Percentiles rank a stretch among this genome's conserved stretches.
Evolutionary conservation across 2,797 vertebrate genomes (phyloP).

Genomic region (Pangasius krempfi): DNA sequence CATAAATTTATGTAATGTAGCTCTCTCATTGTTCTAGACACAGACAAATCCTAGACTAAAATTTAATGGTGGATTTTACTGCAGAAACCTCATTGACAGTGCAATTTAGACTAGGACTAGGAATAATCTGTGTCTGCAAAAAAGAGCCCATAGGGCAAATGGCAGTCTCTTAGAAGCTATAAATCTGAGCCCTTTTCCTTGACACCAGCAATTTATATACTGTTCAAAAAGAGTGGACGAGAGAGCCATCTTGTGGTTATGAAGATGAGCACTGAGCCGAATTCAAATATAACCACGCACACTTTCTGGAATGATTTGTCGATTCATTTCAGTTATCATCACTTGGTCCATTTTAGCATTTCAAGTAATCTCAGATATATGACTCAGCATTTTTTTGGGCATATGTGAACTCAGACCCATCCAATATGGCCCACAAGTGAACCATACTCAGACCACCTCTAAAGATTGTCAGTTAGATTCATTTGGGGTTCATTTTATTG

Average conservation of each 20-base stretch:
- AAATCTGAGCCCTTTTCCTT: conserved; percentile 36
- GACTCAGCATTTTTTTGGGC: background rate
- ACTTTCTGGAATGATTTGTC: background rate
- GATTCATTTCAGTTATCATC: background rate
- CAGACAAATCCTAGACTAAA: conserved; percentile 31
- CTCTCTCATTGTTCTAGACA: background rate
- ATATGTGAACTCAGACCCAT: too few species aligned
- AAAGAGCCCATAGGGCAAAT: conserved; percentile 38
- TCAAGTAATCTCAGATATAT: background rate
- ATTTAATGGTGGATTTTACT: conserved; percentile 26
- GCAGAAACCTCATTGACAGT: conserved; percentile 33
- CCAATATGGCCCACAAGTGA: background rate
- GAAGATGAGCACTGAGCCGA: background rate
- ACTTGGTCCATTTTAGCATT: background rate
- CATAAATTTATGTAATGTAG: conserved; percentile 28
- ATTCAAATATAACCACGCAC: background rate
- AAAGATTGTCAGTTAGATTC: background rate
- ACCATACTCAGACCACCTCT: too few species aligned
- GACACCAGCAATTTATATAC: conserved; percentile 41
- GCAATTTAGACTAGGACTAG: conserved; percentile 38
- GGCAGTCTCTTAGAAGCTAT: conserved; percentile 35
- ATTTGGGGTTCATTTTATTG: background rate
- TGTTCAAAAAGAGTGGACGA: conserved; percentile 31
- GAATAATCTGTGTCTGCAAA: conserved; percentile 40
- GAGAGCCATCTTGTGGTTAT: conserved; percentile 60